Base-by-base conservation (phyloP, 2,113 vertebrate species). In the Kryptolebias marmoratus region DNA sequence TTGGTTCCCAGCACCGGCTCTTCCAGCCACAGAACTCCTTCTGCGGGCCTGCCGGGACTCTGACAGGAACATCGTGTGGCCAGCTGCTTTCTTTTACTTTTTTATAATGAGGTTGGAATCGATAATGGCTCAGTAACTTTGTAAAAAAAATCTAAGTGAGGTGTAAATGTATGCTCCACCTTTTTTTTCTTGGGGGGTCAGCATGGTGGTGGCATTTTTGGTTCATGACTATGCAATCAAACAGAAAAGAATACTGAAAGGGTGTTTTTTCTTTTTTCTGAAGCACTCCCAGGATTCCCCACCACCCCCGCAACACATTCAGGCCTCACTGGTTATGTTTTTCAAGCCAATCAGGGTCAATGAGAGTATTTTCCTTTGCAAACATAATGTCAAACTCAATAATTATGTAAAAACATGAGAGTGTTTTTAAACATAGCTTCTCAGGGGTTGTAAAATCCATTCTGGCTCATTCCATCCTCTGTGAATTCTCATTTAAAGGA, bases 401-500 rank as follows among this genome's bases (percentile, higher is more conserved):
- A 18, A 64, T 60, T 50, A 39, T 53, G 6, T 54, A 22, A 84
- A 71, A 67, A 54, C 45, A 15, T 56, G 56, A 49, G 32, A 30
- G 50, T 85, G 80, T 75, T 82, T 83, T 77, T 79, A 53, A 80
- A 75, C 81, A 45, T 11, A 62, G 57, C 64, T 62, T 53, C 16
- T 75, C 32, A 73, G 52, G 31, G 52, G 70, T 58, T 71, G 49
- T 11, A 42, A 49, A 42, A 16, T 61, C 62, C 56, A 49, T 60
- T 67, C 93, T 94, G 91, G 93, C 93, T 89, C 87, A 90, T 93
- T 68, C 39, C 27, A 14, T 52, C 22, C 44, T 95, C 91, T 90
- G 89, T 95, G 93, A 94, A 96, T 96, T 86, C 94, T 93, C 92
- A 95, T 95, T 94, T 95, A 58, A 73, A 84, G 92, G 92, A 95